Base-by-base conservation (phyloP, 1,140 invertebrate genomes). In the Camponotus vicinus region DNA sequence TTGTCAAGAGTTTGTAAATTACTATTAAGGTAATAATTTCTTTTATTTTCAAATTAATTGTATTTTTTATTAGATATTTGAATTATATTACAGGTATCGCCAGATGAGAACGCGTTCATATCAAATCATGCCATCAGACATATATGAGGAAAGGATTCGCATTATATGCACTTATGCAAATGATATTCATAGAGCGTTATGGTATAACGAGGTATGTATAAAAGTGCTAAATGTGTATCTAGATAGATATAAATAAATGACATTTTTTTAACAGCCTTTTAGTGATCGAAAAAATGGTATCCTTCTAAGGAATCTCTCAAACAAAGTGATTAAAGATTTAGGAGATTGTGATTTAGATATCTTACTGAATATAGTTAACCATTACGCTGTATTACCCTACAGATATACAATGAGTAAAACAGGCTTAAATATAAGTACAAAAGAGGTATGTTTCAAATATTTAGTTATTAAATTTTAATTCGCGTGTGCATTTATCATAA, bases 1-100 rank as follows among this genome's bases (percentile, higher is more conserved):
- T 76, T 94, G 15, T 93, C 93, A 11, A 91, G 90, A 84, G 71
- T 93, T 40, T 95, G 93, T 86, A 80, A 76, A n/a, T 86, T 95
- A 27, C 79, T 95, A 75, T 55, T 92, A 34, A 91, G 89, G 88
- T 94, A 71, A 86, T 66, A 32, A 82, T 64, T 49, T 67, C 32
- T 70, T 5, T 11, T 9, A 87, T 11, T 63, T 78, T 55, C 6
- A 59, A 79, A 9, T 69, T 80, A 49, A n/a, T 75, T 63, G 32
- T 13, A 11, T 40, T 84, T 70, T 32, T 27, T 52, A 55, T 63
- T 73, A 11, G 18, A 70, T 71, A 80, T 15, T 71, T 67, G 27
- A 59, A 37, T 67, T 64, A 52, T 52, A 59, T 73, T 37, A 63
- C 4, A 92, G 91, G 49, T 92, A 93, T 73, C 84, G 79, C 21